Conservation (phyloP, 2,113 vertebrate species). For the Cercopithecus mona region DNA sequence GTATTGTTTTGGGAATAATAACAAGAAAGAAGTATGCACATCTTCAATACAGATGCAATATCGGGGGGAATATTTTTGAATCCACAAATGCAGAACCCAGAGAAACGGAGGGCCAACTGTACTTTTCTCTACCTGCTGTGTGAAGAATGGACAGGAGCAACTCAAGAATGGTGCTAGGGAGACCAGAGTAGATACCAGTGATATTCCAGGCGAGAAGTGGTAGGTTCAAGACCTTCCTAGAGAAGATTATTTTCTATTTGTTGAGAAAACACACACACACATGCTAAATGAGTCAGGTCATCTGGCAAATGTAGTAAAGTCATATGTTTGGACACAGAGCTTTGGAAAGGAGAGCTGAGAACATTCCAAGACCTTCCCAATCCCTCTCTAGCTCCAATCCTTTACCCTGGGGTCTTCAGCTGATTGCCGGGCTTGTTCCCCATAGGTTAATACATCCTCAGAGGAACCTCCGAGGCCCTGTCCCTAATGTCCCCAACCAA, state of each 20-base stretch:
- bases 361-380: not conserved
- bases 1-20: not conserved
- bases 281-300: not conserved
- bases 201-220: not conserved
- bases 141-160: not conserved
- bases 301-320: conserved; percentile 1
- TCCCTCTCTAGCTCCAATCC: not conserved
- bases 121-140: not conserved
- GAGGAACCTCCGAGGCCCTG: not conserved
- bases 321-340: conserved; percentile 1
- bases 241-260: not conserved
- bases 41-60: not conserved
- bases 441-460: not conserved
- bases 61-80: not conserved
- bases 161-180: not conserved
- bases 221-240: not conserved
- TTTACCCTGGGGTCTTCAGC: not conserved
- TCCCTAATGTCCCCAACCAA: not conserved
- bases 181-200: not conserved
- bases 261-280: not conserved
- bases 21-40: not conserved
- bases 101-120: not conserved
- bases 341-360: not conserved
- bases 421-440: too few relatives aligned
- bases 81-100: not conserved